phyloP scores from a whole-genome alignment of 2,888 invertebrate species.

The Eucera pruinosa region DNA sequence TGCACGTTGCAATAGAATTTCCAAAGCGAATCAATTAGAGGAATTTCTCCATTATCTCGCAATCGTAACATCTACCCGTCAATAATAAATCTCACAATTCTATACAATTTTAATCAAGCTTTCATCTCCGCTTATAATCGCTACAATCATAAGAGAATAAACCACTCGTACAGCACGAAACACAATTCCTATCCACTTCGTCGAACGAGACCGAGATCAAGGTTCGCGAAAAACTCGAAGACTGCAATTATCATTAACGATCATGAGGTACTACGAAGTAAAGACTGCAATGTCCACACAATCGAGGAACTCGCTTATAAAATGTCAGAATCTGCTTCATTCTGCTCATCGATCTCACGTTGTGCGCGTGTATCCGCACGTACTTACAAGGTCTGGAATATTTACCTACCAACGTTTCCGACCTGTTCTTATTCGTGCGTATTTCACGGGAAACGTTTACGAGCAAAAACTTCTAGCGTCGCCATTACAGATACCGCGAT shows the following conservation, averaged over 20 bases:
- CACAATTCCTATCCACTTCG: neutral
- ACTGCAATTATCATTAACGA: constrained; percentile 75
- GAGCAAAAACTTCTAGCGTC: constrained; percentile 75
- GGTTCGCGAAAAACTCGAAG: constrained; percentile 25
- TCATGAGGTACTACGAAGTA: constrained; percentile 39
- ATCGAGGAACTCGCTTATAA: constrained; percentile 50
- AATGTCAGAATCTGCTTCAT: constrained; percentile 11
- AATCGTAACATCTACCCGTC: too few relatives aligned
- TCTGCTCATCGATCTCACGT: constrained; percentile 16
- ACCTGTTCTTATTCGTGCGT: constrained; percentile 72
- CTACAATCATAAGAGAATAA: neutral
- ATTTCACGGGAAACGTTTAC: constrained; percentile 78
- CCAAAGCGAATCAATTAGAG: neutral
- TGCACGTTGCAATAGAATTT: too few relatives aligned
- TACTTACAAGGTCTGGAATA: constrained; percentile 50
- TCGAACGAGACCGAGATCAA: constrained; percentile 17
- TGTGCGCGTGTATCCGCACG: constrained; percentile 1
- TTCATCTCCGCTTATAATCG: neutral
- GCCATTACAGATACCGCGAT: constrained; percentile 71
- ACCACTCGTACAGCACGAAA: neutral
- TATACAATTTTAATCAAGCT: constrained; percentile 1
- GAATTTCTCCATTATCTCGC: too few relatives aligned
- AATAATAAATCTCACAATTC: neutral
- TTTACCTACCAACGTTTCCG: constrained; percentile 56
- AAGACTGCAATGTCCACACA: neutral